These are phyloP conservation scores for Aphidius ervi DNA, from an alignment of 1,140 invertebrate species.

Conservation along the genomic window DNA sequence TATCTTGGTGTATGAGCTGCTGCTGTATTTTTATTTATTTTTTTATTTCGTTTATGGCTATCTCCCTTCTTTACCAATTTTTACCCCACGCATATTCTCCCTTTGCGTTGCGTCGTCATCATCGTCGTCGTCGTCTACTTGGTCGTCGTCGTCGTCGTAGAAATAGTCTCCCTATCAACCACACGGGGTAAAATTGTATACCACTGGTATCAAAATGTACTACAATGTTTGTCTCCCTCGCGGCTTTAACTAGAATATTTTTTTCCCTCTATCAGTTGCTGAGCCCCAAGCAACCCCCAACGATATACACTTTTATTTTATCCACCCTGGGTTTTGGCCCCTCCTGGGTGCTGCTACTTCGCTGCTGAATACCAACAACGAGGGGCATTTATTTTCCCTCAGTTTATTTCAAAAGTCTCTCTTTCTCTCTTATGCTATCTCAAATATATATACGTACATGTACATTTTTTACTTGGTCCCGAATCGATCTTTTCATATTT, in stretches of 20 bases:
- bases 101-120: not conserved
- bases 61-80: not conserved
- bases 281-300: conserved; percentile 23
- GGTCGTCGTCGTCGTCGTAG: no score
- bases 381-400: conserved; percentile 10
- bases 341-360: conserved; percentile 17
- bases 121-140: no score
- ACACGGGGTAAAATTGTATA: conserved; percentile 1
- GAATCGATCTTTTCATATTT: conserved; percentile 16
- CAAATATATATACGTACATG: conserved; percentile 2
- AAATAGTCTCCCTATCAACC: conserved; percentile 14
- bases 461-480: conserved; percentile 22
- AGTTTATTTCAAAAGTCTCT: conserved; percentile 14
- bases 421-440: conserved; percentile 3
- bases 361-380: conserved; percentile 7
- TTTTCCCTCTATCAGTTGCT: not conserved
- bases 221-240: conserved; percentile 9
- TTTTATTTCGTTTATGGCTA: not conserved
- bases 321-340: conserved; percentile 19
- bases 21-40: not conserved
- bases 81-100: not conserved
- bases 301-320: conserved; percentile 10
- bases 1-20: no score
- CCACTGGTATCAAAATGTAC: conserved; percentile 18
- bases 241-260: conserved; percentile 5